phyloP scores from a whole-genome alignment of 1,140 invertebrate genomes.

The Bathynomus jamesi region DNA sequence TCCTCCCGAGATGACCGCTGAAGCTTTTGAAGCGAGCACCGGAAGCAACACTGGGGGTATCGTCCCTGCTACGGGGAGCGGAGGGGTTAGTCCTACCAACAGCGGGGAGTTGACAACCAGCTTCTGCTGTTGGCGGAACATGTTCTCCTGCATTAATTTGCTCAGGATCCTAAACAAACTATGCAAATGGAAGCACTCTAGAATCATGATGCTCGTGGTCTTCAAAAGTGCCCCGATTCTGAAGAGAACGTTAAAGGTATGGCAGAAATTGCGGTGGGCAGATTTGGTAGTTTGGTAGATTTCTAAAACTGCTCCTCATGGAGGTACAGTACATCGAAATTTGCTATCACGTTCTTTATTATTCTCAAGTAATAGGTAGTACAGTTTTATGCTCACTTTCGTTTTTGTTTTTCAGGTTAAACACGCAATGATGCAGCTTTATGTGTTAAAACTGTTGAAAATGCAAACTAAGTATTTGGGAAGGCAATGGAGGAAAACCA shows the following conservation, averaged over 20 bases:
- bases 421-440: constrained; percentile 96
- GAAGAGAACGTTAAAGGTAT: constrained; percentile 83
- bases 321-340: too few relatives aligned
- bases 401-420: constrained; percentile 59
- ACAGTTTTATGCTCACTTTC: too few relatives aligned
- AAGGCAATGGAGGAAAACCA: constrained; percentile 96
- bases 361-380: too few relatives aligned
- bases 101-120: constrained; percentile 68
- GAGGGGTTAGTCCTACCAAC: constrained; percentile 36
- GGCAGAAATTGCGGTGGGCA: not conserved
- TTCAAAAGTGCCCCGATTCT: constrained; percentile 99
- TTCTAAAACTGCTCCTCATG: not conserved
- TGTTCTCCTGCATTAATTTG: constrained; percentile 97
- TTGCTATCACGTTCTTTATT: too few relatives aligned
- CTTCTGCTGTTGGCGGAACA: constrained; percentile 93
- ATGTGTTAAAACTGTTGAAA: constrained; percentile 94
- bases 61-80: not conserved
- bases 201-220: constrained; percentile 99
- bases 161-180: constrained; percentile 95
- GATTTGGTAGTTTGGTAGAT: not conserved
- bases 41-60: constrained; percentile 42
- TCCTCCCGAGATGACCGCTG: constrained; percentile 84
- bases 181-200: constrained; percentile 98
- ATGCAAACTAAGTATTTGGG: constrained; percentile 99
- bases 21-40: constrained; percentile 86